A percentile compares a stretch with the other conserved stretches of the same genome.
phyloP scores from a whole-genome alignment of 1,140 invertebrate species.

The Rhagoletis pomonella region DNA sequence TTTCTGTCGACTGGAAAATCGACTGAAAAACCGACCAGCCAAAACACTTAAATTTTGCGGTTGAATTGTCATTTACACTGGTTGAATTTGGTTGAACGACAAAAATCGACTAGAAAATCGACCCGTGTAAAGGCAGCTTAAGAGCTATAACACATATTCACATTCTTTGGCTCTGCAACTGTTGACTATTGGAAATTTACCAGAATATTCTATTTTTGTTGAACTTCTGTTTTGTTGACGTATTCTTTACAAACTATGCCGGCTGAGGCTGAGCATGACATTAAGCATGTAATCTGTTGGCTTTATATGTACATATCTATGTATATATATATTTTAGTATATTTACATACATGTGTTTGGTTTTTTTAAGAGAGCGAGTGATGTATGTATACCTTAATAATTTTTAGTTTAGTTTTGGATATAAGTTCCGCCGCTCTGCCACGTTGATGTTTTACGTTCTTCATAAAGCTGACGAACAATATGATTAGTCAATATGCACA shows the following conservation, averaged over 20 bases:
- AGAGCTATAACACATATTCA: no score
- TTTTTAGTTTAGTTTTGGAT: neutral
- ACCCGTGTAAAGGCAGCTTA: no score
- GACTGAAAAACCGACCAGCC: no score
- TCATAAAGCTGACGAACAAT: neutral
- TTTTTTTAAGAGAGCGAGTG: no score
- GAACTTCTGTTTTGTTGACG: conserved; percentile 9
- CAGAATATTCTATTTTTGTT: conserved; percentile 36
- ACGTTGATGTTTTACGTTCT: neutral
- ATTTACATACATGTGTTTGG: neutral
- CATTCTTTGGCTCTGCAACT: neutral
- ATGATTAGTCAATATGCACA: neutral
- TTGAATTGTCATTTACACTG: no score
- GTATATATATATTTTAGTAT: neutral
- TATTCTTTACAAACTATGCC: conserved; percentile 33
- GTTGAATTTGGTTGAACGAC: no score
- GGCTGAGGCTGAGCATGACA: neutral
- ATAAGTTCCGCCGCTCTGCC: conserved; percentile 20
- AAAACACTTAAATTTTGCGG: no score
- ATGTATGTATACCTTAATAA: no score
- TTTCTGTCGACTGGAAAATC: no score
- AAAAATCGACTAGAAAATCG: no score
- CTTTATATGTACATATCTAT: neutral
- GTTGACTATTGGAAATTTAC: conserved; percentile 23
- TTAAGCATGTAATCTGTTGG: no score